phyloP scores from a whole-genome alignment of 1,140 invertebrate species.

The Maniola jurtina region DNA sequence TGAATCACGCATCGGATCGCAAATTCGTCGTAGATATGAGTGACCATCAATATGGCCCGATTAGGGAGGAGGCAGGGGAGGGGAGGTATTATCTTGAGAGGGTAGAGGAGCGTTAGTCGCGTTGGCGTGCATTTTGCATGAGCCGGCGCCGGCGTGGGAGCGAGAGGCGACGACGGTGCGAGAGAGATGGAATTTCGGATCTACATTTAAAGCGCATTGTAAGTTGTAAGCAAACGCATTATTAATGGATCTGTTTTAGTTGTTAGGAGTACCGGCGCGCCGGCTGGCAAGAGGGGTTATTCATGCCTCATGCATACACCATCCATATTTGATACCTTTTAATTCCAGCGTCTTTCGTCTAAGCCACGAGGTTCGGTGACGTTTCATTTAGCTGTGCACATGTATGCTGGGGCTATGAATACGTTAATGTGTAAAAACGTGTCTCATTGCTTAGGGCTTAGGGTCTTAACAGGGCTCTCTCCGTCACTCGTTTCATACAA shows the following conservation, averaged over 20 bases:
- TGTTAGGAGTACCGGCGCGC: conserved; percentile 66
- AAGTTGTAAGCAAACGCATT: conserved; percentile 77
- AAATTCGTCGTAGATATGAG: conserved; percentile 34
- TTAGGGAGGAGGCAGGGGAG: conserved; percentile 34
- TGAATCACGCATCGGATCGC: conserved; percentile 26
- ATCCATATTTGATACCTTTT: conserved; percentile 78
- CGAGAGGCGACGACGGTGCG: conserved; percentile 35
- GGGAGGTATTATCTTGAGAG: conserved; percentile 68
- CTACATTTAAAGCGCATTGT: conserved; percentile 78
- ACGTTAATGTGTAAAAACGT: conserved; percentile 31
- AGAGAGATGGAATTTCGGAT: conserved; percentile 57
- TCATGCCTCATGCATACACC: conserved; percentile 72
- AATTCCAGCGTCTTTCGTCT: conserved; percentile 72
- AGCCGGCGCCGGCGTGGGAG: conserved; percentile 55
- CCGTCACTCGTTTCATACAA: too few species aligned
- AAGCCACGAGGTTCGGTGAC: conserved; percentile 45
- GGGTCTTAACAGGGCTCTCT: too few species aligned
- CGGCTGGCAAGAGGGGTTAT: conserved; percentile 63
- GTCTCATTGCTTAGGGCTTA: conserved; percentile 7
- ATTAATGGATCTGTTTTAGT: conserved; percentile 77
- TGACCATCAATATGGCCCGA: conserved; percentile 44
- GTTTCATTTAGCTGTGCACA: conserved; percentile 47
- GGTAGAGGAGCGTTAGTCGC: conserved; percentile 60
- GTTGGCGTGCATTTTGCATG: conserved; percentile 70
- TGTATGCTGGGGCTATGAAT: conserved; percentile 40